Percentiles rank a stretch among this genome's conserved stretches.
phyloP scores from a whole-genome alignment of 2,113 vertebrate species.

The Oxyruncus cristatus region DNA sequence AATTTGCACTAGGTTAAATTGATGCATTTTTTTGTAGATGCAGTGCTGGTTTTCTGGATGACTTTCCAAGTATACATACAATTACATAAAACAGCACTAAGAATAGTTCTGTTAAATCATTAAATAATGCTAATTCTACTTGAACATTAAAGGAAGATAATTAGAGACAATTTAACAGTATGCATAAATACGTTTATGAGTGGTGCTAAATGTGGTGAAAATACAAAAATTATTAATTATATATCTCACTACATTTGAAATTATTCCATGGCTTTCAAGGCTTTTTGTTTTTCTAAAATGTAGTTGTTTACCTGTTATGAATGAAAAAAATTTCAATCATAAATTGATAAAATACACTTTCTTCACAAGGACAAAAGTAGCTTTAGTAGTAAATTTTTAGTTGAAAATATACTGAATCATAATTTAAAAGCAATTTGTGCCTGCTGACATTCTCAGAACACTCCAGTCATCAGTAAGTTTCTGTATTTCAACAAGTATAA shows the following conservation, averaged over 20 bases:
- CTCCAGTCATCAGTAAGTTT: not conserved
- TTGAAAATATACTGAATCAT: not conserved
- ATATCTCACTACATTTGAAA: not conserved
- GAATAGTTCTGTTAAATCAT: slow-evolving; percentile 19
- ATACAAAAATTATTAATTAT: not conserved
- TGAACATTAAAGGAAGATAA: slow-evolving; percentile 24
- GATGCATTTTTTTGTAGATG: not conserved
- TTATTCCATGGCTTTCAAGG: not conserved
- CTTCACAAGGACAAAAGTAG: not conserved
- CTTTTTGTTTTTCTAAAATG: not conserved
- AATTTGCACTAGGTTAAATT: not conserved
- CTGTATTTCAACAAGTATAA: not conserved
- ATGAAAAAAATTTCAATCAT: not conserved
- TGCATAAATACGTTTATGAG: not conserved
- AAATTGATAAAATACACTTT: not conserved
- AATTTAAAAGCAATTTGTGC: not conserved
- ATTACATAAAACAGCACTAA: slow-evolving; percentile 9
- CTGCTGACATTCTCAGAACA: not conserved
- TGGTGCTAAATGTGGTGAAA: not conserved
- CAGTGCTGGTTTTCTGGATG: not conserved
- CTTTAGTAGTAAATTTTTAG: not conserved
- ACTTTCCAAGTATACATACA: not conserved
- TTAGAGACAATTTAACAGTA: slow-evolving; percentile 21
- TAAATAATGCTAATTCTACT: slow-evolving; percentile 34
- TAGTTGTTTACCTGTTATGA: not conserved